These are phyloP conservation scores for Achroia grisella DNA, from an alignment of 1,140 invertebrate genomes.

Conservation along the genomic window DNA sequence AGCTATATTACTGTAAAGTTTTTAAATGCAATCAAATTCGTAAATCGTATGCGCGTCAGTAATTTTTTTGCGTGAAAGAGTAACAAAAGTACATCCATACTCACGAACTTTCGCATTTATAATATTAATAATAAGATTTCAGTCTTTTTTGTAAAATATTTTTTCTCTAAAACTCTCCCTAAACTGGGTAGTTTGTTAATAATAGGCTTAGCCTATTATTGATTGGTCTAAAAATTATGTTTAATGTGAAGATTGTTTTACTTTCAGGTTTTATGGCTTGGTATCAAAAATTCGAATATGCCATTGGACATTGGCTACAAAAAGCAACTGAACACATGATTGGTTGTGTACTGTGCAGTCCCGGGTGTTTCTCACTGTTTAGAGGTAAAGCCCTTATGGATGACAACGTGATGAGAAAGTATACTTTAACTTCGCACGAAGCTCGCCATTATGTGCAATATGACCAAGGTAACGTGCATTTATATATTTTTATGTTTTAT, in stretches of 20 bases:
- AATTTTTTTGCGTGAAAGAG: too few relatives aligned
- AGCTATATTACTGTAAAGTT: too few relatives aligned
- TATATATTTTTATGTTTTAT: too few relatives aligned
- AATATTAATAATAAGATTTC: too few relatives aligned
- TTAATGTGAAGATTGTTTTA: not conserved
- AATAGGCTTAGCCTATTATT: too few relatives aligned
- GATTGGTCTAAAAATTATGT: not conserved
- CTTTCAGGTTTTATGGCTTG: conserved; percentile 93
- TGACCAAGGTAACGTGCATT: conserved; percentile 93
- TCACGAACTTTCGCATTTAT: too few relatives aligned
- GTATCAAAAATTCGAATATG: conserved; percentile 98
- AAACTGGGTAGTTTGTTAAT: too few relatives aligned
- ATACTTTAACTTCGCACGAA: conserved; percentile 92
- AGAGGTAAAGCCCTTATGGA: conserved; percentile 96
- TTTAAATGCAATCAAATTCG: too few relatives aligned
- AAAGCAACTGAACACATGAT: conserved; percentile 98
- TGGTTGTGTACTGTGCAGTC: conserved; percentile 95
- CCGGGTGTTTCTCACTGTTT: conserved; percentile 97
- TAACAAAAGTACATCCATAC: too few relatives aligned
- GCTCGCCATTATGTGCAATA: conserved; percentile 97
- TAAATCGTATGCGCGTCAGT: too few relatives aligned
- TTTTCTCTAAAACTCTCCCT: too few relatives aligned
- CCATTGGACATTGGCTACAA: conserved; percentile 98
- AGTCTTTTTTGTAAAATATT: too few relatives aligned
- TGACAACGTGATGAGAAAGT: conserved; percentile 97